Base-by-base conservation (phyloP, 2,888 invertebrate genomes). In the Maniola hyperantus region DNA sequence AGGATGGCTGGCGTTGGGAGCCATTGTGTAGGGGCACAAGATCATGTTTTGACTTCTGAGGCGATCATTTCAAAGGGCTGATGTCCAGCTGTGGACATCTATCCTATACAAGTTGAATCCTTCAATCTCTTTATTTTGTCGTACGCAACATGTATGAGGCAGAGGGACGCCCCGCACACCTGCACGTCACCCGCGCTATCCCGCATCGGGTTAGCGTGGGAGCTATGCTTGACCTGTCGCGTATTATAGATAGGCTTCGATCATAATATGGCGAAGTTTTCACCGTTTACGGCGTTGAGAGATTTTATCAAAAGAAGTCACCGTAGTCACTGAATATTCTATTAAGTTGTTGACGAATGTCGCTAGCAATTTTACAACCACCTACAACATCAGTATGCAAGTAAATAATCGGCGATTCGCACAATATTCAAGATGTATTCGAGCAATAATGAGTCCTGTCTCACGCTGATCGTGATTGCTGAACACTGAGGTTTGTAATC, bases 391-490 rank as follows among this genome's bases (percentile, higher is more conserved):
- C 13, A 51, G n/a, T 18, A 36, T 36, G 10, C 5, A 36, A 53
- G 48, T 44, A 34, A 11, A 39, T n/a, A 13, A 42, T 36, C 1
- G 42, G 10, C 15, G 36, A 15, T 46, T n/a, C 15, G n/a, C 6
- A 46, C 33, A 15, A 10, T 34, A 36, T 39, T 57, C 39, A 18
- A 57, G 39, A 57, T 57, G 36, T 42, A 57, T 53, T 54, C 18
- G 36, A 62, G 53, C 44, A 65, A 53, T 68, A 70, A 70, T 68
- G 68, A 70, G 46, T 39, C 7, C 57, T 67, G 64, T 64, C 70
- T 60, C 68, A 70, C 70, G 70, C 62, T 61, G 65, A 61, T 66
- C 68, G 59, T 53, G 61, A 64, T 70, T 70, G 36, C 66, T 53
- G 57, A 66, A 70, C 39, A 18, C 18, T 44, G 63, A n/a, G 18